Evolutionary conservation across 2,888 invertebrate genomes (phyloP), one percentile per base, ranked within the genome.

Genomic region (Scaptodrosophila latifasciaeformis): DNA sequence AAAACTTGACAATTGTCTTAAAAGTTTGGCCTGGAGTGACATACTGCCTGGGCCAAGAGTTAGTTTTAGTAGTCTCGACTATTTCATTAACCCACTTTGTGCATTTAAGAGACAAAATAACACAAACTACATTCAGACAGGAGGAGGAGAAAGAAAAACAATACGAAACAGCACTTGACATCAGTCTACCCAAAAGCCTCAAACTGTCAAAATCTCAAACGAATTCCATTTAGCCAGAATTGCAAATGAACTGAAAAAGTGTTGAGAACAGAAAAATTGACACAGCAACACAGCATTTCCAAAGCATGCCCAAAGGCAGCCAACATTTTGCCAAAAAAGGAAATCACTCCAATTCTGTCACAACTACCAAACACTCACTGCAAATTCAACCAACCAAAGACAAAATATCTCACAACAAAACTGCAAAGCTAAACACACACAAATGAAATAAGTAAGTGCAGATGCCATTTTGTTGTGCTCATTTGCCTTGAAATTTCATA

Each of bases 181-280:
- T 34, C 12, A 34, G 17, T 15, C 37, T 30, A 18, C 30, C 6
- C 47, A 18, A 43, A 54, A 45, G 29, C 45, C 62, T 30, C 53
- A 55, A 59, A 64, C 56, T 62, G 60, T 60, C 53, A 49, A 46
- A 43, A 34, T 50, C 42, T 40, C 40, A 57, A 59, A 54, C 42
- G 55, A 55, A 54, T 57, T 53, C 54, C 63, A 70, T 66, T 61
- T 51, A 56, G 44, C 48, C 57, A 42, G 54, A 51, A 59, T 65
- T 55, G 15, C 30, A 50, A 55, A 59, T 59, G 48, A 48, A 17
- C 17, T 17, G 5, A 15, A 29, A 13, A 12, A 18, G 27, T 1
- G 10, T 6, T 24, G 9, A 27, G 18, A 12, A 12, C 27, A 19
- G n/a, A 18, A 12, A 30, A 44, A n/a, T 30, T 44, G 13, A 5